A percentile compares a stretch with the other conserved stretches of the same genome.
Evolutionary conservation across 2,797 vertebrate species (phyloP).

Genomic region (Helostoma temminkii): DNA sequence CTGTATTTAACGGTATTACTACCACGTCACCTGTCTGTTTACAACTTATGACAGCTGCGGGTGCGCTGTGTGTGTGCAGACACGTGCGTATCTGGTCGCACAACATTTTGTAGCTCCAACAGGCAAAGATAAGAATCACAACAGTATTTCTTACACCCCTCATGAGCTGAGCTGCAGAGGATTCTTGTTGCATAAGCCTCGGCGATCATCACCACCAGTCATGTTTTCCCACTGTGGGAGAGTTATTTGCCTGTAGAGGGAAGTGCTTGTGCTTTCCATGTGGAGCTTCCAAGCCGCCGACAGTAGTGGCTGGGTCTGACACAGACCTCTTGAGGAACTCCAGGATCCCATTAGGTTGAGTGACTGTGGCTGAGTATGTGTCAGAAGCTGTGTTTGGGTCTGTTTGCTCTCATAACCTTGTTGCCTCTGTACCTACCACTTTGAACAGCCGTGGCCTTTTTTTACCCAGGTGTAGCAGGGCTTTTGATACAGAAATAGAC

Average conservation of each 20-base stretch:
- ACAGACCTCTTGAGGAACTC: slow-evolving; percentile 58
- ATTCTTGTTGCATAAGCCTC: slow-evolving; percentile 59
- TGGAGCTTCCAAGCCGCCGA: slow-evolving; percentile 50
- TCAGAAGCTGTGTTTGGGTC: slow-evolving; percentile 26
- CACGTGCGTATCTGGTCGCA: slow-evolving; percentile 11
- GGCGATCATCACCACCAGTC: slow-evolving; percentile 31
- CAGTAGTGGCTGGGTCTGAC: slow-evolving; percentile 39
- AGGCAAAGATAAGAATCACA: slow-evolving; percentile 66
- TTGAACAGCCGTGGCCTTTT: slow-evolving; percentile 11
- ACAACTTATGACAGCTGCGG: slow-evolving; percentile 51
- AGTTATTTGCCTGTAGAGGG: slow-evolving; percentile 50
- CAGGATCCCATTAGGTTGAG: slow-evolving; percentile 59
- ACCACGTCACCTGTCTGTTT: slow-evolving; percentile 43
- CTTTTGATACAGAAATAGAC: slow-evolving; percentile 37
- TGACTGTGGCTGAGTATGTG: slow-evolving; percentile 45
- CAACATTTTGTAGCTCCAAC: slow-evolving; percentile 52
- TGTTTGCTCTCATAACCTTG: slow-evolving; percentile 46
- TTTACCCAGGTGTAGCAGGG: slow-evolving; percentile 29
- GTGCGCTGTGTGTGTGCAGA: slow-evolving; percentile 6
- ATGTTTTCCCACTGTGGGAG: slow-evolving; percentile 71
- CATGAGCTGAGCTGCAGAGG: slow-evolving; percentile 29
- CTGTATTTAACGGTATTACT: slow-evolving; percentile 60
- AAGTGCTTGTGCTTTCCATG: slow-evolving; percentile 73
- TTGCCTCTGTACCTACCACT: slow-evolving; percentile 24
- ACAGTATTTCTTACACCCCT: slow-evolving; percentile 26